phyloP scores from a whole-genome alignment of 2,113 vertebrate genomes.

The Anoura caudifer region DNA sequence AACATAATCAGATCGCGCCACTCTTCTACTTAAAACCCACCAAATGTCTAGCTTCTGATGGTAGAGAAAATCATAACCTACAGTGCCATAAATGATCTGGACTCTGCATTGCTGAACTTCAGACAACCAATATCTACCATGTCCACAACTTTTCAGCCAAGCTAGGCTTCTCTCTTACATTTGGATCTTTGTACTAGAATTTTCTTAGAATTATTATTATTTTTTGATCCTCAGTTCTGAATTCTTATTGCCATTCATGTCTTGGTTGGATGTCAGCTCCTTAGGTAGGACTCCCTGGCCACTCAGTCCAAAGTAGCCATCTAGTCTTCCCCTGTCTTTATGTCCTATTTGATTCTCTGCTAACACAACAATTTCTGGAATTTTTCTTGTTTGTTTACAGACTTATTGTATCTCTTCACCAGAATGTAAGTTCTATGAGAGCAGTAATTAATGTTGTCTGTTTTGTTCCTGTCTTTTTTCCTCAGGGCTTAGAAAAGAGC shows the following conservation, averaged over 20 bases:
- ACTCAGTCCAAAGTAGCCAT: not conserved
- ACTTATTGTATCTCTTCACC: not conserved
- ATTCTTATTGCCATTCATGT: not conserved
- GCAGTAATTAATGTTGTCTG: not conserved
- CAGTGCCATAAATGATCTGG: not conserved
- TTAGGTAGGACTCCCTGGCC: not conserved
- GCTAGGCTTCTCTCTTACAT: not conserved
- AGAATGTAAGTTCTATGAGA: not conserved
- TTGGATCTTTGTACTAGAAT: not conserved
- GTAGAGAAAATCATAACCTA: not conserved
- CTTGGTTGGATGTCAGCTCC: not conserved
- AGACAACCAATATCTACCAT: not conserved
- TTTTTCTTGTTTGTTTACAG: not conserved
- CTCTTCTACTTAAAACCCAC: not conserved
- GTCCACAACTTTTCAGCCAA: not conserved
- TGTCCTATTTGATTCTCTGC: not conserved
- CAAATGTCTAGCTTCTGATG: not conserved
- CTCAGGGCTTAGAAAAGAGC: not conserved
- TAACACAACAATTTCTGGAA: not conserved
- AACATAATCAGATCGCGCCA: not conserved
- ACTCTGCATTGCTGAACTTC: not conserved
- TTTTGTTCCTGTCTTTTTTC: not conserved
- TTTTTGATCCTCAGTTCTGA: not conserved
- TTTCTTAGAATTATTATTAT: not conserved
- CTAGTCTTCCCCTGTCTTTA: not conserved